Percentiles rank a stretch among this genome's conserved stretches.
phyloP scores from a whole-genome alignment of 2,888 invertebrate genomes.

The Dryococelus australis region DNA sequence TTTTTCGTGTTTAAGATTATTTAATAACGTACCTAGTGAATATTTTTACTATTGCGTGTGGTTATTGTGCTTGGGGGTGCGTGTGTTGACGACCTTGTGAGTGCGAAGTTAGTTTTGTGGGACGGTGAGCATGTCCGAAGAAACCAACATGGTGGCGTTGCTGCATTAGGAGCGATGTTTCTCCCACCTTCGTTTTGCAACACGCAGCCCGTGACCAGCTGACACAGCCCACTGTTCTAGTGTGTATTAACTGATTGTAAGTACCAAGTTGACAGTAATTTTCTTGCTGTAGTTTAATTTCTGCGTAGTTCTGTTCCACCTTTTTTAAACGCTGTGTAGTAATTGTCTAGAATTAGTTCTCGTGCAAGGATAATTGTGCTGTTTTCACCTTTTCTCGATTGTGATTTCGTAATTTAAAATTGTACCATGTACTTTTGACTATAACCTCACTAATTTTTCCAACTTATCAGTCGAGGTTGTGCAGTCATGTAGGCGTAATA shows the following conservation, averaged over 20 bases:
- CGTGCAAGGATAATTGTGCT: too few species aligned
- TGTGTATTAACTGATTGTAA: neutral
- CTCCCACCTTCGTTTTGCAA: conserved; percentile 8
- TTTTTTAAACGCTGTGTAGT: neutral
- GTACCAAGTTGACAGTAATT: neutral
- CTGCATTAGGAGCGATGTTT: conserved; percentile 9
- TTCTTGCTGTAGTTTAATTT: neutral
- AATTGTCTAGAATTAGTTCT: neutral
- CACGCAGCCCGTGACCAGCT: conserved; percentile 9
- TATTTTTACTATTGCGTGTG: neutral
- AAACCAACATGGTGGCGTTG: neutral
- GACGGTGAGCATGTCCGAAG: conserved; percentile 16
- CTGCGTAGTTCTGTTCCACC: neutral
- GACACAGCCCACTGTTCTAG: neutral
- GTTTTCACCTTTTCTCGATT: too few species aligned
- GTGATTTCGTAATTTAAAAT: too few species aligned
- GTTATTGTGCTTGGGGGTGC: neutral
- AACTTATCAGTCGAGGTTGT: too few species aligned
- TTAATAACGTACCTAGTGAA: neutral
- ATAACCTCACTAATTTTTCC: too few species aligned
- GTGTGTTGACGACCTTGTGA: neutral
- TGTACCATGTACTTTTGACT: too few species aligned
- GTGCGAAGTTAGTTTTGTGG: conserved; percentile 9
- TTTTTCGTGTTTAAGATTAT: neutral
- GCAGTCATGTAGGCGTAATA: too few species aligned